Conservation (phyloP, 2,113 vertebrate species). For the Ophthalmolycus amberensis region DNA sequence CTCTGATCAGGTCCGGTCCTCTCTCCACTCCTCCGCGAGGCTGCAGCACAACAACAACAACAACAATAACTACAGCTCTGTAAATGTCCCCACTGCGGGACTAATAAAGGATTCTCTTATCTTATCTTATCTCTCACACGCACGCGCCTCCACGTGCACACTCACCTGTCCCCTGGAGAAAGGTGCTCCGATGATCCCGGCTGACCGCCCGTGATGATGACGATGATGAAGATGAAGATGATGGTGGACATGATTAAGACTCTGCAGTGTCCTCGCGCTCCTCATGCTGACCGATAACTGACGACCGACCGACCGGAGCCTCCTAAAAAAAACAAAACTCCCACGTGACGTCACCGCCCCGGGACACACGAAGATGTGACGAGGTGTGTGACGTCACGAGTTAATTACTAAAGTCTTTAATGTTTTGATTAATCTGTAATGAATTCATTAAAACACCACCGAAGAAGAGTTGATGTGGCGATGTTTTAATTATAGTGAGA, state of each 20-base stretch:
- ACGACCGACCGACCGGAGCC: background rate
- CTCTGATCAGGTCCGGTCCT: background rate
- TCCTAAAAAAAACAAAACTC: background rate
- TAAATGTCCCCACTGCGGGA: too few species aligned
- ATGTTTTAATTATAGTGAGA: too few species aligned
- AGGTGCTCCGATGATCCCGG: slow-evolving; percentile 81
- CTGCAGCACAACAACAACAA: background rate
- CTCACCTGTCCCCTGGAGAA: slow-evolving; percentile 82
- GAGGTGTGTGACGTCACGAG: too few species aligned
- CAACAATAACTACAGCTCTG: background rate
- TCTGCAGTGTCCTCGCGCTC: slow-evolving; percentile 39
- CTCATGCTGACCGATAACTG: slow-evolving; percentile 40
- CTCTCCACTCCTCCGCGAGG: background rate
- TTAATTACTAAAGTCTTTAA: too few species aligned
- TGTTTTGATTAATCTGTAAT: too few species aligned
- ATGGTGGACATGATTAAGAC: slow-evolving; percentile 32
- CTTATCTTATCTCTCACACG: too few species aligned
- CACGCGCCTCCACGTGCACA: background rate
- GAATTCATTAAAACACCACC: too few species aligned
- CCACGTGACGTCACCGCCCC: slow-evolving; percentile 16
- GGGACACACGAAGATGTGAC: background rate
- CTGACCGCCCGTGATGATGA: slow-evolving; percentile 37
- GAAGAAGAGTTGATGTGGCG: too few species aligned
- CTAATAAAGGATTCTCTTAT: too few species aligned
- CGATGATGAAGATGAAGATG: slow-evolving; percentile 29